phyloP scores from a whole-genome alignment of 2,113 vertebrate genomes.

The Sarotherodon lohbergeri region DNA sequence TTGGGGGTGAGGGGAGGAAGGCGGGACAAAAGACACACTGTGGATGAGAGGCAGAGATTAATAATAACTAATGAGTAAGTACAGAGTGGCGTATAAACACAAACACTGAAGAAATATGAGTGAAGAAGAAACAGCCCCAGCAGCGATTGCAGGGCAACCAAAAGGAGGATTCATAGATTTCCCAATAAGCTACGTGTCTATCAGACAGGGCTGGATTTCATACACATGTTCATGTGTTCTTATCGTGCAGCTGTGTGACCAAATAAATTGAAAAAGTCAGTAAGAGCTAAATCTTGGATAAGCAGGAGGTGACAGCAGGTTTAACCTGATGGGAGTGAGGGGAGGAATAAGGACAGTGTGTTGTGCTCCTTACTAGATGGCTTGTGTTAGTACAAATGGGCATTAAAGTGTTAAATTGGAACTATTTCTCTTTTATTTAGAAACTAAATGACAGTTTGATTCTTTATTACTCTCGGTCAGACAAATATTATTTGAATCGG shows the following conservation, averaged over 20 bases:
- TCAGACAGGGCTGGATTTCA: neutral
- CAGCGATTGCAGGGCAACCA: accelerated
- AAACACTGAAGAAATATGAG: neutral
- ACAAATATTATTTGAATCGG: neutral
- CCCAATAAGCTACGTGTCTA: neutral
- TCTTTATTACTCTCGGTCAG: neutral
- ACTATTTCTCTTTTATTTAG: neutral
- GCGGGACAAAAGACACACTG: neutral
- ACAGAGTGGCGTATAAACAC: accelerated
- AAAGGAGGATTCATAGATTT: neutral
- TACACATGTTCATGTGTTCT: neutral
- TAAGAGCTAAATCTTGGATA: neutral
- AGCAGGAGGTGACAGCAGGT: neutral
- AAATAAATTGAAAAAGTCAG: neutral
- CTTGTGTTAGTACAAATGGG: neutral
- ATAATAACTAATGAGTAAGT: too few relatives aligned
- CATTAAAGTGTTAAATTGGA: neutral
- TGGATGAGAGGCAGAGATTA: too few relatives aligned
- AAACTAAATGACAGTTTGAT: neutral
- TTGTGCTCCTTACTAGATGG: neutral
- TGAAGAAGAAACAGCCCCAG: neutral
- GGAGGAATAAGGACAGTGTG: neutral
- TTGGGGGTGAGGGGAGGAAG: neutral
- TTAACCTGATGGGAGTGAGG: neutral
- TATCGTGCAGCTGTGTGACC: neutral